Evolutionary conservation across 2,113 vertebrate species (phyloP).

Genomic region (Ceratotherium simum): DNA sequence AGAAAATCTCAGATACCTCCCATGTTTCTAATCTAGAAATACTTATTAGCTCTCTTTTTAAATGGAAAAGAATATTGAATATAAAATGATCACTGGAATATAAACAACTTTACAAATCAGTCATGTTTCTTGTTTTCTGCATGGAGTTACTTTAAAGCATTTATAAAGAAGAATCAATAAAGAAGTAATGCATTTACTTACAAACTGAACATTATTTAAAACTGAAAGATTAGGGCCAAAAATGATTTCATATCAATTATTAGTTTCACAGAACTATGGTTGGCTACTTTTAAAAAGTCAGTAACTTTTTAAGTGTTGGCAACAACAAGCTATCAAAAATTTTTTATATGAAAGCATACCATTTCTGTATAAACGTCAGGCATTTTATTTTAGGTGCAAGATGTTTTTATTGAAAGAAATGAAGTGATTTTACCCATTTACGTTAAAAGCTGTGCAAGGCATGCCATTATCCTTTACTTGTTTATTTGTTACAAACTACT

Average conservation of each 20-base stretch:
- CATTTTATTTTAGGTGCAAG: conserved; percentile 63
- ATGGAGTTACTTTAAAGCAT: conserved; percentile 20
- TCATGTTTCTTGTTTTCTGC: conserved; percentile 52
- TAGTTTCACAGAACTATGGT: conserved; percentile 48
- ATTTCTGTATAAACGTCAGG: background rate
- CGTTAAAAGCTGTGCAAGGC: background rate
- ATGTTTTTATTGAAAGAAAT: conserved; percentile 67
- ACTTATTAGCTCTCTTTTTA: background rate
- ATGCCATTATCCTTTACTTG: conserved; percentile 12
- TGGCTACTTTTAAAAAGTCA: conserved; percentile 24
- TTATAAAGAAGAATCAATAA: conserved; percentile 65
- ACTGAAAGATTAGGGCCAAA: conserved; percentile 52
- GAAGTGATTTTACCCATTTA: conserved; percentile 56
- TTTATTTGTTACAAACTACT: conserved; percentile 69
- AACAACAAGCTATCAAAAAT: background rate
- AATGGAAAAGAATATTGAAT: background rate
- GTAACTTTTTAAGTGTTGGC: conserved; percentile 40
- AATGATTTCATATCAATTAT: background rate
- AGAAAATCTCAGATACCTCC: background rate
- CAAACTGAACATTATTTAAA: conserved; percentile 68
- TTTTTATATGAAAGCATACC: conserved; percentile 16
- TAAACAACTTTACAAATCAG: conserved; percentile 38
- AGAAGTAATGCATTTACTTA: conserved; percentile 68
- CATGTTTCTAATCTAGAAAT: background rate
- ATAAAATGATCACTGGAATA: conserved; percentile 28